Percentiles rank a stretch among this genome's conserved stretches.
Evolutionary conservation across 2,113 vertebrate species (phyloP).

Genomic region (Pseudorhombus dupliciocellatus): DNA sequence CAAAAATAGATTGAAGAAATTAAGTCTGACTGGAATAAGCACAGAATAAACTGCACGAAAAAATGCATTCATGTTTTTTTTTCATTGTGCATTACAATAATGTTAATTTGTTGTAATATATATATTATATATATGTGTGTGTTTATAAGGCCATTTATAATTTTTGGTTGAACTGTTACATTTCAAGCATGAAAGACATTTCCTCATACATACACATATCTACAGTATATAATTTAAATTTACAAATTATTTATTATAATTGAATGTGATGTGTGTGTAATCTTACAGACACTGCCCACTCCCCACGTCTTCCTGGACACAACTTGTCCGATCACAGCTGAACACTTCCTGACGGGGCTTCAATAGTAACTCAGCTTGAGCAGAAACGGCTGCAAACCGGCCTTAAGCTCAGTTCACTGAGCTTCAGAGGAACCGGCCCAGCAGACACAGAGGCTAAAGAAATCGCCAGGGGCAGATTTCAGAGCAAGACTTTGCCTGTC

Average conservation of each 20-base stretch:
- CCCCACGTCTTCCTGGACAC: background rate
- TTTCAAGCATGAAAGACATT: background rate
- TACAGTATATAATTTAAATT: too few species aligned
- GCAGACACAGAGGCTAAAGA: conserved; percentile 13
- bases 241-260: too few species aligned
- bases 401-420: background rate
- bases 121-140: too few species aligned
- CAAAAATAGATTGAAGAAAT: too few species aligned
- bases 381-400: background rate
- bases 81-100: too few species aligned
- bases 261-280: too few species aligned
- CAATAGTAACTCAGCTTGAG: background rate
- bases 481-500: conserved; percentile 3
- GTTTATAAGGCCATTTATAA: background rate
- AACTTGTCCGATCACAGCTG: background rate
- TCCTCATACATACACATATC: background rate
- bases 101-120: too few species aligned
- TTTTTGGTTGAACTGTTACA: background rate
- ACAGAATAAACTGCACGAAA: too few species aligned
- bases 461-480: conserved; percentile 16
- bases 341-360: background rate
- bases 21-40: too few species aligned
- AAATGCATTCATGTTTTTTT: too few species aligned
- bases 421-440: conserved; percentile 1
- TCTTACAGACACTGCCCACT: too few species aligned